Evolutionary conservation across 2,888 invertebrate species (phyloP).

Genomic region (Cephonodes hylas): DNA sequence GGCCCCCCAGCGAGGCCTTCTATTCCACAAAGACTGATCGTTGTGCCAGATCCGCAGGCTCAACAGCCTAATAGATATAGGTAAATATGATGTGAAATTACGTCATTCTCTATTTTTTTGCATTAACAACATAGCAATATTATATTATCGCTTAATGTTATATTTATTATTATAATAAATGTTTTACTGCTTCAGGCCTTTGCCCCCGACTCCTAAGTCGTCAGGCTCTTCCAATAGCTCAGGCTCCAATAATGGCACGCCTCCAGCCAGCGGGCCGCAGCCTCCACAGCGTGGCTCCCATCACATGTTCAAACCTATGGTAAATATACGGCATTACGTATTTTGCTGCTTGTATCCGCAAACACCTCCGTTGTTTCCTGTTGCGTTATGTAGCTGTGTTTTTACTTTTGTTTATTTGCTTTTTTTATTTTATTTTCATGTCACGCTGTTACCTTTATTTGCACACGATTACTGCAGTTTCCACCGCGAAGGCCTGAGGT

Average conservation of each 20-base stretch:
- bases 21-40: constrained; percentile 94
- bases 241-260: constrained; percentile 78
- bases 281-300: constrained; percentile 91
- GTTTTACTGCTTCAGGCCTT: constrained; percentile 78
- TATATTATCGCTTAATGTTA: neutral
- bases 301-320: constrained; percentile 94
- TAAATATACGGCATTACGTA: constrained; percentile 41
- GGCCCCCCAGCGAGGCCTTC: constrained; percentile 94
- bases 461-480: constrained; percentile 83
- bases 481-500: constrained; percentile 95
- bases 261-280: constrained; percentile 77
- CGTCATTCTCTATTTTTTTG: neutral
- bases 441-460: constrained; percentile 78
- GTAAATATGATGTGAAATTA: constrained; percentile 39
- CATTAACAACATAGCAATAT: neutral
- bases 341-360: neutral
- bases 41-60: constrained; percentile 93
- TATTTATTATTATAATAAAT: neutral
- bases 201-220: constrained; percentile 91
- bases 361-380: constrained; percentile 21
- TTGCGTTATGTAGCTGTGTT: constrained; percentile 25
- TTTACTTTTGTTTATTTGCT: constrained; percentile 53
- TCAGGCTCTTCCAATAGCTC: constrained; percentile 82
- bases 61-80: constrained; percentile 85
- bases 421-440: constrained; percentile 75